Evolutionary conservation across 1,140 invertebrate species (phyloP), one percentile per base, ranked within the genome.

Genomic region (Eriocheir sinensis): DNA sequence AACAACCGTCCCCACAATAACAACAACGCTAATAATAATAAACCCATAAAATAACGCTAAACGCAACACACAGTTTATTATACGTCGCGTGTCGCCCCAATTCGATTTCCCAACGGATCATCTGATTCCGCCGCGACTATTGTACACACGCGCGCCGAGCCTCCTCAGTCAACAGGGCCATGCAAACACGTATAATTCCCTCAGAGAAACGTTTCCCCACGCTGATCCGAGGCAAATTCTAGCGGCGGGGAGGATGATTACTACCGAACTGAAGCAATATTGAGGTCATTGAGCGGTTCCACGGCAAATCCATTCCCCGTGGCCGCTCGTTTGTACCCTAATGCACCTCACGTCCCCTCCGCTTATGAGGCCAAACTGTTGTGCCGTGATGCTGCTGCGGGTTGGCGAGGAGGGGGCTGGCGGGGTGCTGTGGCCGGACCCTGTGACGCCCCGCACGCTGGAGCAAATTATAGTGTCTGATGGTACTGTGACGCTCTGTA

Each of bases 141-240:
- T 72, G 60, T n/a, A 72, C n/a, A 21, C 60, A n/a, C 27, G n/a
- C 60, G 21, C 27, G 2, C 2, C 60, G n/a, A 72, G n/a, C 60
- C 60, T 72, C 60, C 60, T 72, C 60, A 72, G 60, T 72, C 60
- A 72, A 72, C 60, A 72, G 6, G 21, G 0, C 60, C 60, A 72
- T n/a, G 60, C 60, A 72, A 72, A 72, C 60, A 72, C n/a, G 60
- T 72, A 72, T 72, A 72, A 72, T 72, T 72, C 60, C 60, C 60
- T 72, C 4, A 21, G 60, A 72, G 60, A 72, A 72, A 72, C 60
- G 27, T 12, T 72, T 21, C 27, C 60, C 60, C 44, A 4, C 44
- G 4, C 60, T 72, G 60, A 72, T 72, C 60, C 60, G 60, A 72
- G 60, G 60, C 60, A 72, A 72, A 72, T 72, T 72, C 60, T 72